These are phyloP conservation scores for Heterodera schachtii DNA, from an alignment of 1,140 invertebrate genomes.

Conservation along the genomic window DNA sequence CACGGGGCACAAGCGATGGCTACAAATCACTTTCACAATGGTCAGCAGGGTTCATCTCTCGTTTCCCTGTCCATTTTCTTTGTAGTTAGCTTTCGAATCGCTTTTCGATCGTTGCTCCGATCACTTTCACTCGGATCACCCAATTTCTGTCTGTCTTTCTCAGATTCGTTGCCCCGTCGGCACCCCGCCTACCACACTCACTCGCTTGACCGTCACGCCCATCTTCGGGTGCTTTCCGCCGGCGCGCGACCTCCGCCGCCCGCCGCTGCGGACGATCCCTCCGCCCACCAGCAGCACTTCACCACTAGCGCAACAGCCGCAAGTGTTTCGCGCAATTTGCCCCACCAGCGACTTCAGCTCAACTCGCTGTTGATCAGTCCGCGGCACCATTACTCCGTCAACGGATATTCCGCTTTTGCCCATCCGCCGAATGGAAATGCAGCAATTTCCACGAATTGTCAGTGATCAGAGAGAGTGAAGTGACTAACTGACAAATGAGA, in stretches of 20 bases:
- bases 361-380: conserved; percentile 25
- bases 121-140: neutral
- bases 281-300: neutral
- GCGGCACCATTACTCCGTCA: conserved; percentile 15
- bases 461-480: neutral
- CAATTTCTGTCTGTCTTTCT: neutral
- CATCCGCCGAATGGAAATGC: conserved; percentile 10
- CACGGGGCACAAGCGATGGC: neutral
- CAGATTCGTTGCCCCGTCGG: conserved; percentile 8
- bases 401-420: neutral
- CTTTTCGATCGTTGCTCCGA: neutral
- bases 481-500: neutral
- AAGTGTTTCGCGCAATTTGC: neutral
- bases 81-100: neutral
- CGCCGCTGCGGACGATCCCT: neutral
- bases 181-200: conserved; percentile 42
- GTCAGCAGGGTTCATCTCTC: neutral
- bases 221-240: conserved; percentile 36
- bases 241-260: neutral
- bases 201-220: conserved; percentile 41
- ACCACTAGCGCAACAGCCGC: neutral
- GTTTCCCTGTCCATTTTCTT: neutral
- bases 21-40: neutral
- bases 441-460: neutral
- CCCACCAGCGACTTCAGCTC: conserved; percentile 13